Base-by-base conservation (phyloP, 2,113 vertebrate species). In the Tinamus guttatus region DNA sequence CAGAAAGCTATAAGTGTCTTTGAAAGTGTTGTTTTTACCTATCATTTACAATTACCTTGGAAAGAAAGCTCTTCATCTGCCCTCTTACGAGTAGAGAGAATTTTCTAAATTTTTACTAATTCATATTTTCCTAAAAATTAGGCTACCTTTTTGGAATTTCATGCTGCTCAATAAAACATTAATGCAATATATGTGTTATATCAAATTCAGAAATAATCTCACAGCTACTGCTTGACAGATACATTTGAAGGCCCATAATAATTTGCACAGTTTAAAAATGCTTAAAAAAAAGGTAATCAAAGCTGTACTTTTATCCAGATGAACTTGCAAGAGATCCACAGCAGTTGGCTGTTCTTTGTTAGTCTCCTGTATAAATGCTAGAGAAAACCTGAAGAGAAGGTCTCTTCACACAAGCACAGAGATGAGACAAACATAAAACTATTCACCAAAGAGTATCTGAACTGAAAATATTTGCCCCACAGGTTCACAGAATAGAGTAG, bases 41-140 rank as follows among this genome's bases (percentile, higher is more conserved):
- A 38, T 52, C 49, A 62, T 5, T 82, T 76, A 49, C 7, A 85
- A 85, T 22, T 59, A 28, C 25, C 34, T 25, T 5, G 24, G 18
- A 22, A 30, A 86, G 67, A 93, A 73, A 76, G 5, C 24, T 84
- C 63, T 78, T 77, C 80, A 71, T 52, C 85, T 90, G 77, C 38
- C 4, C 2, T 75, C 63, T 41, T 8, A 36, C 17, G 27, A 27
- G 27, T 75, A 56, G 13, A 34, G 2, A 56, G 13, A 81, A 79
- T 81, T 85, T 49, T 63, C 43, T 43, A 47, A 14, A 14, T 76
- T 85, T 89, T 76, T 47, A 56, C 13, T 7, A 73, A 52, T 58
- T 40, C 5, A 2, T 49, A 36, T 73, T 92, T 85, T 65, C 56
- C 40, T 77, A 36, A 47, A 87, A 90, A 41, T 13, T 45, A 22